These are phyloP conservation scores for Drosophila sp. DNA, from an alignment of 1,140 invertebrate species.

Conservation along the genomic window DNA sequence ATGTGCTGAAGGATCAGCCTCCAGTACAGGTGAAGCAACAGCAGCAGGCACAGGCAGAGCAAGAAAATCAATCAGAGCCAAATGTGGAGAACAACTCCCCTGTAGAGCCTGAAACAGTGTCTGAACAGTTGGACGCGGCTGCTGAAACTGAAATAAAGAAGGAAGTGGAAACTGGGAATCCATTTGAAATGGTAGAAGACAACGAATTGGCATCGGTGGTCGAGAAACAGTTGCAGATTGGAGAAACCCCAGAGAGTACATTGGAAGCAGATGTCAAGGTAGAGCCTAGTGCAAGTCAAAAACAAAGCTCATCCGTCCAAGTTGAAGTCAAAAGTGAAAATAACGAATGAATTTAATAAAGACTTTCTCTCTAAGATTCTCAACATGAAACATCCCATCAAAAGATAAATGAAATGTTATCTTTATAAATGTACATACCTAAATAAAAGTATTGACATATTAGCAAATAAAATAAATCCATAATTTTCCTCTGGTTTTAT, in stretches of 20 bases:
- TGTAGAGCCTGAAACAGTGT: not conserved
- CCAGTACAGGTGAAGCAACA: not conserved
- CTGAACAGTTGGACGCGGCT: not conserved
- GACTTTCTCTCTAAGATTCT: conserved; percentile 15
- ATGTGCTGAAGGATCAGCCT: conserved; percentile 47
- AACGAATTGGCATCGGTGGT: conserved; percentile 28
- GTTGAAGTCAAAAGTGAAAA: conserved; percentile 45
- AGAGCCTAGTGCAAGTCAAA: conserved; percentile 20
- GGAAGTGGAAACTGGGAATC: not conserved
- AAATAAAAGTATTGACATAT: conserved; percentile 41
- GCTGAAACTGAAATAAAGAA: not conserved
- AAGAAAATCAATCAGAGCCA: conserved; percentile 32
- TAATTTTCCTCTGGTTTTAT: not conserved
- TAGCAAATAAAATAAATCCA: not conserved
- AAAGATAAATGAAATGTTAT: conserved; percentile 53
- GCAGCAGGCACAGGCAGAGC: conserved; percentile 16
- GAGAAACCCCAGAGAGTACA: conserved; percentile 32
- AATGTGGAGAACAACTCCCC: not conserved
- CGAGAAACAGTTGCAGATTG: conserved; percentile 54
- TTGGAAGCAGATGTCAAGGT: conserved; percentile 5
- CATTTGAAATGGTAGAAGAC: not conserved
- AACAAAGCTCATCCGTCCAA: conserved; percentile 58
- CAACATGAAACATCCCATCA: conserved; percentile 56
- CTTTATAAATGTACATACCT: conserved; percentile 61
- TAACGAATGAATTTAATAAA: conserved; percentile 41